Percentiles rank a stretch among this genome's conserved stretches.
Conservation (phyloP, 2,113 vertebrate genomes). For the Morone chrysops region DNA sequence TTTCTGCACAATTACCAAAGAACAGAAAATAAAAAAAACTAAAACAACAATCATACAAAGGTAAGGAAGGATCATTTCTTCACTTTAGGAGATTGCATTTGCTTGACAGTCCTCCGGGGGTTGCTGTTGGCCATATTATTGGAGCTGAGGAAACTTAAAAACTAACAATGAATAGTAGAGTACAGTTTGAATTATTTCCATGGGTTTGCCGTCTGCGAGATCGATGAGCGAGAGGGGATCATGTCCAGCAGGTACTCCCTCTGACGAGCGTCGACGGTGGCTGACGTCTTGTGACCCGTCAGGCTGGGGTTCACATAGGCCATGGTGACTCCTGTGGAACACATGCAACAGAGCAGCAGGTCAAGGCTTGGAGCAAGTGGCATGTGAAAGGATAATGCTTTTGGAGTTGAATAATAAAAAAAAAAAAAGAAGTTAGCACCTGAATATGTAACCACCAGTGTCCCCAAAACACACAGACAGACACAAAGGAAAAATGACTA, state of each 20-base stretch:
- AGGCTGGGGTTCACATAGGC: conserved; percentile 93
- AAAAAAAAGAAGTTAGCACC: not conserved
- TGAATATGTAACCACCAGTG: conserved; percentile 45
- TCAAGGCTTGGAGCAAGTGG: conserved; percentile 14
- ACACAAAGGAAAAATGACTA: conserved; percentile 42
- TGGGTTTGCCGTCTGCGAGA: conserved; percentile 93
- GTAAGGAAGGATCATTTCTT: conserved; percentile 61
- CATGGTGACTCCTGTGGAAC: conserved; percentile 89
- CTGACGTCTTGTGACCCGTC: conserved; percentile 90
- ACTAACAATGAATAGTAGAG: conserved; percentile 32
- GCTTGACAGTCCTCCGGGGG: conserved; percentile 66
- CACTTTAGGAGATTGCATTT: conserved; percentile 69
- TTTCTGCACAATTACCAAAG: conserved; percentile 69
- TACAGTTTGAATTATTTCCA: conserved; percentile 90
- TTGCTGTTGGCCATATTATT: conserved; percentile 64
- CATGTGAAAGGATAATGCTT: not conserved
- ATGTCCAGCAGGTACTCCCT: conserved; percentile 97
- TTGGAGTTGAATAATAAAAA: not conserved
- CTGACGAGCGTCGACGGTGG: conserved; percentile 92
- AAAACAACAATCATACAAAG: conserved; percentile 59
- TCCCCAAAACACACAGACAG: conserved; percentile 33
- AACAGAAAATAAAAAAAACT: conserved; percentile 61
- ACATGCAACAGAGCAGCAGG: conserved; percentile 38
- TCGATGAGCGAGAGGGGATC: conserved; percentile 95
- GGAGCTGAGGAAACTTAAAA: conserved; percentile 52